Evolutionary conservation across 2,888 invertebrate species (phyloP).

Genomic region (Clunio marinus): DNA sequence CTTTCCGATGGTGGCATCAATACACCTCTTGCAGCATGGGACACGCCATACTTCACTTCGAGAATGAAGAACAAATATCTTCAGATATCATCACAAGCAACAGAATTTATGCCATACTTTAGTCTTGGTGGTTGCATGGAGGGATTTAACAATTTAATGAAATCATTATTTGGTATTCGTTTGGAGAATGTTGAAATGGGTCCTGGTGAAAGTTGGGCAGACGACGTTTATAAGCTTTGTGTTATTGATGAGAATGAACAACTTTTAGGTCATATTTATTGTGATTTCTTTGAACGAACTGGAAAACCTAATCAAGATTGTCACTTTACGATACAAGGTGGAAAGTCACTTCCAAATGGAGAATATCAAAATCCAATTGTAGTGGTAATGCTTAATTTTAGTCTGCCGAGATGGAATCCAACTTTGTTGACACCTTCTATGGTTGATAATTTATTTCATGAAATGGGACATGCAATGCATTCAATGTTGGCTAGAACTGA

Average conservation of each 20-base stretch:
- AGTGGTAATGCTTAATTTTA: slow-evolving; percentile 85
- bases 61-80: slow-evolving; percentile 62
- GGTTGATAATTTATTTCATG: slow-evolving; percentile 96
- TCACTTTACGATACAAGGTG: slow-evolving; percentile 97
- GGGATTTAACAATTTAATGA: slow-evolving; percentile 85
- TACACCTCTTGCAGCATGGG: slow-evolving; percentile 66
- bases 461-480: slow-evolving; percentile 98
- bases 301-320: slow-evolving; percentile 98
- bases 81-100: slow-evolving; percentile 57
- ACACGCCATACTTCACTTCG: slow-evolving; percentile 78
- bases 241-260: slow-evolving; percentile 79
- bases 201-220: slow-evolving; percentile 81
- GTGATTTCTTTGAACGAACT: slow-evolving; percentile 88
- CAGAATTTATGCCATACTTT: slow-evolving; percentile 79
- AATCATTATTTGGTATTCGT: slow-evolving; percentile 75
- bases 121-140: slow-evolving; percentile 95
- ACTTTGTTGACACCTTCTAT: slow-evolving; percentile 76
- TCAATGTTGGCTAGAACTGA: slow-evolving; percentile 94
- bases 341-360: slow-evolving; percentile 71
- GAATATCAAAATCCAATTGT: slow-evolving; percentile 88
- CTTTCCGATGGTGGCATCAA: slow-evolving; percentile 47
- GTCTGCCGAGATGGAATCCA: slow-evolving; percentile 69
- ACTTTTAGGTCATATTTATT: slow-evolving; percentile 88
- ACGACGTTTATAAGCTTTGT: slow-evolving; percentile 87
- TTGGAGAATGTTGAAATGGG: slow-evolving; percentile 67